Evolutionary conservation across 2,797 vertebrate genomes (phyloP), one percentile per base, ranked within the genome.

Genomic region (Coracias cyanogaster): DNA sequence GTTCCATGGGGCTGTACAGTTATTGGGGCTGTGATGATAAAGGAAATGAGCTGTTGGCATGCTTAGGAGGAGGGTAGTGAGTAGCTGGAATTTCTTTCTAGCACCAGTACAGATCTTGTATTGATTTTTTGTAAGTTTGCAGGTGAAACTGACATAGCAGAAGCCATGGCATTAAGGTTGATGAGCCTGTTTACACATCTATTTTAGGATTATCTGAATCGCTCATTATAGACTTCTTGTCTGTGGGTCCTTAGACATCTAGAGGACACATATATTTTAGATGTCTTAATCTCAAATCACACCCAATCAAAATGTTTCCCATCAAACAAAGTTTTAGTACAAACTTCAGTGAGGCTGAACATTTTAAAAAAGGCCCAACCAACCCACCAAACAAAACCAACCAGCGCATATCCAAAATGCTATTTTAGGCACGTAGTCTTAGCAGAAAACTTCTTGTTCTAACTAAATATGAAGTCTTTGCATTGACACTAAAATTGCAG

Each of bases 1-100:
- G 43, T 82, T 93, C 58, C 10, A 8, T 35, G n/a, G 70, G 55
- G 26, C 48, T 71, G 4, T 76, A 51, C 37, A 57, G 35, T 58
- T 73, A 25, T 21, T 81, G 22, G 10, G 24, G 10, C 7, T 0
- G 1, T 12, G 37, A 24, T 79, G 37, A 46, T 70, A 20, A 0
- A 2, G 73, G 54, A 89, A 54, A 71, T 11, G 17, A 65, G 24
- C 43, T 77, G 79, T 55, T 46, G 22, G 4, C 5, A 5, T 65
- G 29, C 12, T 62, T 69, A 24, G 67, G 10, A 55, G 46, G 51
- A 67, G 10, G 7, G 3, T 51, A 26, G 12, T 35, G 33, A 72
- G 54, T 58, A 65, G 39, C 45, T 82, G 8, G 2, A 52, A 20
- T 77, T 93, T 48, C 11, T 62, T 86, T 73, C 33, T 62, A 73